Evolutionary conservation across 2,113 vertebrate species (phyloP).

Genomic region (Brienomyrus longianalis): DNA sequence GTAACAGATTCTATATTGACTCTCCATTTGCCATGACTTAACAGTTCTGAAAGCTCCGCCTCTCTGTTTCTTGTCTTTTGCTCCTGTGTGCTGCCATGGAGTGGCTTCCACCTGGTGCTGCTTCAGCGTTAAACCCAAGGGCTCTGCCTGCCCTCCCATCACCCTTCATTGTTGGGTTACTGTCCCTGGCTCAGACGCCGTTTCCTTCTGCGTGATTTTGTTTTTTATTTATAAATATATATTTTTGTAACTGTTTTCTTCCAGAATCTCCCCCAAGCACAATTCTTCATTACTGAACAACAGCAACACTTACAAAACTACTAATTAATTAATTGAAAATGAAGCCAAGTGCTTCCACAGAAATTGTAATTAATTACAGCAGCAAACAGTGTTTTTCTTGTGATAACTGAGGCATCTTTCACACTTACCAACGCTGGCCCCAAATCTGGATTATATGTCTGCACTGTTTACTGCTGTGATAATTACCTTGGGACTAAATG

Average conservation of each 20-base stretch:
- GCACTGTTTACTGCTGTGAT: slow-evolving; percentile 47
- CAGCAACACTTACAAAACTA: slow-evolving; percentile 29
- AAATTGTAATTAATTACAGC: slow-evolving; percentile 61
- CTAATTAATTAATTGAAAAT: slow-evolving; percentile 50
- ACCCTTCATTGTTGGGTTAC: background rate
- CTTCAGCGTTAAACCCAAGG: background rate
- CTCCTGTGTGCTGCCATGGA: background rate
- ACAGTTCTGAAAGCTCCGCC: background rate
- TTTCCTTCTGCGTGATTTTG: background rate
- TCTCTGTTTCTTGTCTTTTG: background rate
- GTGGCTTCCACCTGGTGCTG: background rate
- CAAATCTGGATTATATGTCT: slow-evolving; percentile 52
- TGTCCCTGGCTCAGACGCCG: background rate
- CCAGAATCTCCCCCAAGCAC: slow-evolving; percentile 19
- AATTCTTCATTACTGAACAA: slow-evolving; percentile 22
- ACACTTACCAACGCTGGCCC: slow-evolving; percentile 41
- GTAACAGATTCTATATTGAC: background rate
- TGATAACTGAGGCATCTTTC: slow-evolving; percentile 55
- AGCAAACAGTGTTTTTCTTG: slow-evolving; percentile 48
- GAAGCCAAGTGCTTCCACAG: slow-evolving; percentile 47
- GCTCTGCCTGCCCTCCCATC: background rate
- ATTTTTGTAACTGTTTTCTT: slow-evolving; percentile 10
- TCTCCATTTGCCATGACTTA: background rate
- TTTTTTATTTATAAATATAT: background rate
- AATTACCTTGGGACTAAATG: slow-evolving; percentile 32